Percentiles rank a stretch among this genome's conserved stretches.
phyloP scores from a whole-genome alignment of 1,140 invertebrate species.

The Pogonognathellus flavescens region DNA sequence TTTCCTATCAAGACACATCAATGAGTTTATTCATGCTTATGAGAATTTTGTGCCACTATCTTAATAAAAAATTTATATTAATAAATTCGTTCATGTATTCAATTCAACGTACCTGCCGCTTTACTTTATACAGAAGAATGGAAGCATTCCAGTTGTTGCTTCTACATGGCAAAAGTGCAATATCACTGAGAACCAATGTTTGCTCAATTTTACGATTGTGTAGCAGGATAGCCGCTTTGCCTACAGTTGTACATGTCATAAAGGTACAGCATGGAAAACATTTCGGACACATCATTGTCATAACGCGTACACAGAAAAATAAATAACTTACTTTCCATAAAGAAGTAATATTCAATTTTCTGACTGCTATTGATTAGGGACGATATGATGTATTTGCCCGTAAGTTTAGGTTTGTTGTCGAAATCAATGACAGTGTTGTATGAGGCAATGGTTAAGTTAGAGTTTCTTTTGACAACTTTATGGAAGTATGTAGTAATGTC shows the following conservation, averaged over 20 bases:
- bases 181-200: background rate
- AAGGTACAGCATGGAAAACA: too few relatives aligned
- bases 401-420: conserved; percentile 8
- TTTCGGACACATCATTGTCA: too few relatives aligned
- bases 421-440: conserved; percentile 18
- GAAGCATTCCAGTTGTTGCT: background rate
- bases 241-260: too few relatives aligned
- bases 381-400: conserved; percentile 3
- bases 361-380: background rate
- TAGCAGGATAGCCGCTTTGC: background rate
- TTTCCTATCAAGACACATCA: too few relatives aligned
- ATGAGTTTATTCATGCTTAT: too few relatives aligned
- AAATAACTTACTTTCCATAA: conserved; percentile 30
- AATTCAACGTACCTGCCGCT: conserved; percentile 12
- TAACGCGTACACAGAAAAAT: background rate
- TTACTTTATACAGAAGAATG: conserved; percentile 21
- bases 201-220: background rate
- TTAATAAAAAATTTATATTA: too few relatives aligned
- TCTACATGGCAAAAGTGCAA: background rate
- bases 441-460: background rate
- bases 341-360: conserved; percentile 18
- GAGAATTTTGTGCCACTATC: too few relatives aligned
- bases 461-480: conserved; percentile 1
- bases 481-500: background rate
- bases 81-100: too few relatives aligned